Conservation (phyloP, 1,140 invertebrate species). For the Cephus cinctus region DNA sequence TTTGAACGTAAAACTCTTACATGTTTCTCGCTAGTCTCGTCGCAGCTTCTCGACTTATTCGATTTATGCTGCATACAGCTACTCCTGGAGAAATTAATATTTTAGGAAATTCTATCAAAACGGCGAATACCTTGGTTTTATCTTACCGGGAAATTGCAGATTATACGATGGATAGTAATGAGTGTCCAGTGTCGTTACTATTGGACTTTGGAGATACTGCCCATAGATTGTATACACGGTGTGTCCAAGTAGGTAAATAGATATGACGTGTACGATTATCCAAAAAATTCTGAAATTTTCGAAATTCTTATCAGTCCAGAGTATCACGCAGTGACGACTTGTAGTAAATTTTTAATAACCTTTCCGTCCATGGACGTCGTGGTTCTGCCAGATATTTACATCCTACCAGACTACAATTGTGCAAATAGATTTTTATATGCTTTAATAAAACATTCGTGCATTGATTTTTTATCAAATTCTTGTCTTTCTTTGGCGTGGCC, state of each 20-base stretch:
- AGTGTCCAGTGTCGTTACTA: constrained; percentile 29
- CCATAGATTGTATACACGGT: constrained; percentile 18
- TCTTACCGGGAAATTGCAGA: constrained; percentile 34
- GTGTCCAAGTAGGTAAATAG: constrained; percentile 17
- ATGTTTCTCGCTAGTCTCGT: constrained; percentile 26
- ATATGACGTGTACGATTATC: constrained; percentile 27
- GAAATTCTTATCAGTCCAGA: background rate
- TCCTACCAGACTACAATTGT: constrained; percentile 13
- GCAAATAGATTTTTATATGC: constrained; percentile 6
- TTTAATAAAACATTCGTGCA: constrained; percentile 1
- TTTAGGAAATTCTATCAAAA: constrained; percentile 14
- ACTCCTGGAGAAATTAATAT: constrained; percentile 28
- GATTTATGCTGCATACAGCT: constrained; percentile 36
- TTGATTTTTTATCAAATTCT: too few species aligned
- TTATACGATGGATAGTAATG: constrained; percentile 27
- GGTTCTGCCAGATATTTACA: constrained; percentile 13
- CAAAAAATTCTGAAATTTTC: constrained; percentile 26
- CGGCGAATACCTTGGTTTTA: background rate
- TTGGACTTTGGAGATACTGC: constrained; percentile 24
- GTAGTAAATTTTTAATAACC: constrained; percentile 1
- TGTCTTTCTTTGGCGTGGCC: too few species aligned
- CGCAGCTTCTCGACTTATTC: constrained; percentile 31
- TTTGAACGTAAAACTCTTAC: too few species aligned
- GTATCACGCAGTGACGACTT: background rate
- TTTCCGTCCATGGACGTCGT: constrained; percentile 12